Evolutionary conservation across 2,888 invertebrate species (phyloP), one percentile per base, ranked within the genome.

Genomic region (Drosophila diplacantha): DNA sequence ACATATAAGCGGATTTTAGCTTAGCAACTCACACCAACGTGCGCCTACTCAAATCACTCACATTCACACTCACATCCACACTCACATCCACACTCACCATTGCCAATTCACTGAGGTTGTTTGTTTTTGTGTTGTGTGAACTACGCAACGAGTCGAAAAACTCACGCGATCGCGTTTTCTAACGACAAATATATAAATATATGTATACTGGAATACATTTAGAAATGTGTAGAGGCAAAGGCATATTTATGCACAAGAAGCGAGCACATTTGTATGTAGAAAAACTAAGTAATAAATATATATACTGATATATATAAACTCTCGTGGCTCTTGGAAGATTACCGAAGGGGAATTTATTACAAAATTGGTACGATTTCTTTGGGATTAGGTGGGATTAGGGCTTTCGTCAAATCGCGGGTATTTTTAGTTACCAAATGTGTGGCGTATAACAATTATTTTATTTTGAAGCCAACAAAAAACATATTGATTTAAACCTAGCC

Each of bases 1-100:
- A 72, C 82, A 81, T 83, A 73, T 65, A 79, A 79, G 79, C 79
- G 59, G 82, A 75, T 78, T 78, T 77, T 18, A 57, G 67, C 65
- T 68, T 66, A 54, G 73, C 64, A 62, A 53, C 58, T 60, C 69
- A 41, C 50, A 68, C 74, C 47, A 43, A 47, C 53, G 34, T 18
- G 64, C 65, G 62, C 64, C 63, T 37, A 63, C 63, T 38, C 43
- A n/a, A 43, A 58, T 46, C 60, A 12, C 47, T 47, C 37, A n/a
- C 22, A 39, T 14, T 39, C 38, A 39, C 38, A 38, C 12, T 20
- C 38, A 39, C n/a, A 24, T 1, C 16, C 41, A 18, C n/a, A 41
- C 0, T 44, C 43, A 18, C 9, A 41, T 1, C 26, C 43, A 26
- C 22, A 41, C 54, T 51, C 37, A 38, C 24, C 38, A 46, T 35